A percentile compares a stretch with the other conserved stretches of the same genome.
Evolutionary conservation across 2,113 vertebrate genomes (phyloP).

Genomic region (Campylomormyrus numenius): DNA sequence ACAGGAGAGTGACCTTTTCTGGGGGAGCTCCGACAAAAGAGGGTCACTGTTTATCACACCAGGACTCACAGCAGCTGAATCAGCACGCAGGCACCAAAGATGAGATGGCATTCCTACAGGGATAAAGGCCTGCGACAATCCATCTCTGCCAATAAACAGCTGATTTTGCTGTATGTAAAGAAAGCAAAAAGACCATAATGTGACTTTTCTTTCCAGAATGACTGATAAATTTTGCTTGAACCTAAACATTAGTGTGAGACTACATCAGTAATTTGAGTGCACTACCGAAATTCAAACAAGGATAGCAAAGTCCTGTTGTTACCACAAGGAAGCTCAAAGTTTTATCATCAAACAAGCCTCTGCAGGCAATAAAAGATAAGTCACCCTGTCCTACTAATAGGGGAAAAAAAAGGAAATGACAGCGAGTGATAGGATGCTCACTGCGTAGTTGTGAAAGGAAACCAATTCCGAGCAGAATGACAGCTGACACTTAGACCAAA

Average conservation of each 20-base stretch:
- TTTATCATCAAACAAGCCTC: neutral
- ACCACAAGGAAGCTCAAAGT: neutral
- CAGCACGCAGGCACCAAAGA: neutral
- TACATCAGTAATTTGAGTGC: neutral
- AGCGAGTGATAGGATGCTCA: neutral
- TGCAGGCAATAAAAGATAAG: neutral
- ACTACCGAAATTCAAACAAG: neutral
- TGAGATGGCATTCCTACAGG: neutral
- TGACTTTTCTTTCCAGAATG: neutral
- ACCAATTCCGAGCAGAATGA: neutral
- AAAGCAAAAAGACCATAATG: neutral
- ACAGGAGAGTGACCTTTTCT: neutral
- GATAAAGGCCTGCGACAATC: neutral
- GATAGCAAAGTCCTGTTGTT: neutral
- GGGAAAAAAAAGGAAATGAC: neutral
- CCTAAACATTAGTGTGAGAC: neutral
- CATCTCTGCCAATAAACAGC: neutral
- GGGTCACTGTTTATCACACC: neutral
- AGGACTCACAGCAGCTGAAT: neutral
- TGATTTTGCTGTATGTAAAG: neutral
- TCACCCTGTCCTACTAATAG: neutral
- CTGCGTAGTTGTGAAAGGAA: neutral
- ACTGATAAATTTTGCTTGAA: neutral
- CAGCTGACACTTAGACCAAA: slow-evolving; percentile 1
- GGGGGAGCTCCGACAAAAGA: neutral